phyloP scores from a whole-genome alignment of 2,888 invertebrate genomes.

The Cryptus armator region DNA sequence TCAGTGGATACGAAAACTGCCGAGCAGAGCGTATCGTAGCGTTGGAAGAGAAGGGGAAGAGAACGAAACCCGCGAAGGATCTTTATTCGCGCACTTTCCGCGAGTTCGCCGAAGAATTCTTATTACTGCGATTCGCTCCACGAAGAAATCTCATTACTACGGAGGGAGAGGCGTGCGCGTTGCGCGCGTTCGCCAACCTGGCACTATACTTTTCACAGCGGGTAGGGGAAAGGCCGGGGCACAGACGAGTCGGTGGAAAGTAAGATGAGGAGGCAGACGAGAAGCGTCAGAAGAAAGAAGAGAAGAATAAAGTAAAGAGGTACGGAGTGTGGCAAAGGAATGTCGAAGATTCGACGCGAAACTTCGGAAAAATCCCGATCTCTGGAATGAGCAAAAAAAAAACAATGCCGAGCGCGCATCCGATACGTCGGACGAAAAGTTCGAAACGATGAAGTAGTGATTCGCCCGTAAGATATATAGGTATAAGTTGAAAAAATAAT shows the following conservation, averaged over 20 bases:
- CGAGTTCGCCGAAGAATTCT: slow-evolving; percentile 81
- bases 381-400: slow-evolving; percentile 44
- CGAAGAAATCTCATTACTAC: slow-evolving; percentile 82
- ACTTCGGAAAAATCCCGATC: slow-evolving; percentile 40
- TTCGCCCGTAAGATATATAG: neutral
- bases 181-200: slow-evolving; percentile 72
- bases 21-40: slow-evolving; percentile 46
- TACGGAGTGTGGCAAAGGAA: slow-evolving; percentile 28
- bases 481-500: neutral
- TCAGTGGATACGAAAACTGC: slow-evolving; percentile 43
- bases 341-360: slow-evolving; percentile 39
- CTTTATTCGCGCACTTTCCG: slow-evolving; percentile 78
- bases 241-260: slow-evolving; percentile 41
- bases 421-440: slow-evolving; percentile 63
- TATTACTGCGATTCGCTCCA: slow-evolving; percentile 76
- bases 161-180: slow-evolving; percentile 70
- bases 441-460: slow-evolving; percentile 33
- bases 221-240: too few species aligned
- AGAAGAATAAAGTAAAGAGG: slow-evolving; percentile 7
- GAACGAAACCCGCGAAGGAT: slow-evolving; percentile 60
- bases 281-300: slow-evolving; percentile 33
- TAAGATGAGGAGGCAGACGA: slow-evolving; percentile 65
- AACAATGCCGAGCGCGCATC: slow-evolving; percentile 42
- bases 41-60: slow-evolving; percentile 53
- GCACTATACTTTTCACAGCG: slow-evolving; percentile 65